A percentile compares a stretch with the other conserved stretches of the same genome.
These are phyloP conservation scores for Metopolophium dirhodum DNA, from an alignment of 1,140 invertebrate species.

Conservation along the genomic window DNA sequence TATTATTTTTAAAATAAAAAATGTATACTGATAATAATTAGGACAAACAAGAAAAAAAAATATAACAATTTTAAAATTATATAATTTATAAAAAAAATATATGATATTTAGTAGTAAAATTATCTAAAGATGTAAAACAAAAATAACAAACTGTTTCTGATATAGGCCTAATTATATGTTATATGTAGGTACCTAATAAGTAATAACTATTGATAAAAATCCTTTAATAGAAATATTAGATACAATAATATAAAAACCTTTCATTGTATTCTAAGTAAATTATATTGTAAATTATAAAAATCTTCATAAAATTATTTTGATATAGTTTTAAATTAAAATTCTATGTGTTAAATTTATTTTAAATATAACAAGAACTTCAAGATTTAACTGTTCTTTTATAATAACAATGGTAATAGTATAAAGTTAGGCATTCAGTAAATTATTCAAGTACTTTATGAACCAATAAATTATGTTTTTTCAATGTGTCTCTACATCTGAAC, in stretches of 20 bases:
- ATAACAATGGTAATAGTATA: background rate
- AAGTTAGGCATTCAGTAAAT: background rate
- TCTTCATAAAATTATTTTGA: background rate
- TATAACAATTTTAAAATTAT: background rate
- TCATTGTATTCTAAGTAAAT: background rate
- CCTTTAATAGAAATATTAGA: background rate
- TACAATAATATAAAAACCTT: background rate
- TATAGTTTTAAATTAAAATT: background rate
- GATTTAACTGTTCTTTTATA: background rate
- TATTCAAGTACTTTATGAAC: slow-evolving; percentile 21
- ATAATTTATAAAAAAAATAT: background rate
- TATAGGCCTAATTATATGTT: background rate
- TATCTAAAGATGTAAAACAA: too few species aligned
- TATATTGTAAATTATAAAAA: background rate
- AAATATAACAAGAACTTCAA: background rate
- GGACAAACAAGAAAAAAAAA: background rate
- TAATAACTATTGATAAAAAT: background rate
- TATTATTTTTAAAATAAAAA: background rate
- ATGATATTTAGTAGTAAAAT: background rate
- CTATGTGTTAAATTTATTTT: background rate
- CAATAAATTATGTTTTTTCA: slow-evolving; percentile 31
- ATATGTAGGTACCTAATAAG: background rate
- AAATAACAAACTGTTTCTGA: background rate
- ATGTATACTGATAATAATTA: background rate
- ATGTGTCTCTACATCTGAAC: slow-evolving; percentile 28